phyloP scores from a whole-genome alignment of 2,797 vertebrate genomes.

The Muraenolepis orangiensis region DNA sequence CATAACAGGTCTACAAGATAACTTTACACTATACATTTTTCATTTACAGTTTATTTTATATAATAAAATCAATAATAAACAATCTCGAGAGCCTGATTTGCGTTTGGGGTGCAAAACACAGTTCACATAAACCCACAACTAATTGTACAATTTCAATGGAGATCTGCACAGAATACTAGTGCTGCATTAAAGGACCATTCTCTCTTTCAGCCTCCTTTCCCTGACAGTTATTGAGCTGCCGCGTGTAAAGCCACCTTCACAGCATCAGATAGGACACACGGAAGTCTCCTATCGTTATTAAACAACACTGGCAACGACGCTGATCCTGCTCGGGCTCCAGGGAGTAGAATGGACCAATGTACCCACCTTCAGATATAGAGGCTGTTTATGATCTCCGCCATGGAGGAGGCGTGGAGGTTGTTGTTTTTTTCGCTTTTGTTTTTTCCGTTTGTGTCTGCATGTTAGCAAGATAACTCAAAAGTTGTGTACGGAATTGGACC shows the following conservation, averaged over 20 bases:
- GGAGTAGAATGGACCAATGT: neutral
- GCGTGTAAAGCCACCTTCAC: neutral
- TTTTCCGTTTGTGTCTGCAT: too few relatives aligned
- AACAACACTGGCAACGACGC: neutral
- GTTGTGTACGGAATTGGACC: too few relatives aligned
- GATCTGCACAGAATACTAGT: neutral
- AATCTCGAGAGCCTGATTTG: neutral
- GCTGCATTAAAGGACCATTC: neutral
- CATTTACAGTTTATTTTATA: too few relatives aligned
- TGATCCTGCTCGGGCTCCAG: neutral
- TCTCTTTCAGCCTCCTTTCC: neutral
- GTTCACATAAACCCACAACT: too few relatives aligned
- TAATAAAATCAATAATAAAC: too few relatives aligned
- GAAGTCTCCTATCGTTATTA: neutral
- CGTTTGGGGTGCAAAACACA: neutral
- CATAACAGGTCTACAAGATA: neutral
- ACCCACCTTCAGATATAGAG: too few relatives aligned
- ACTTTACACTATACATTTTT: slow-evolving; percentile 22
- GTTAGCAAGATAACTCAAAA: too few relatives aligned
- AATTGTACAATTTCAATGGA: neutral
- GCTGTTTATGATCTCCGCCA: too few relatives aligned
- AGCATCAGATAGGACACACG: neutral
- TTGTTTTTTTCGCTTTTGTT: too few relatives aligned
- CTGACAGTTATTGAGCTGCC: neutral
- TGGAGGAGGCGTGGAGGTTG: too few relatives aligned